Evolutionary conservation across 2,797 vertebrate species (phyloP), one percentile per base, ranked within the genome.

Genomic region (Intellagama lesueurii): DNA sequence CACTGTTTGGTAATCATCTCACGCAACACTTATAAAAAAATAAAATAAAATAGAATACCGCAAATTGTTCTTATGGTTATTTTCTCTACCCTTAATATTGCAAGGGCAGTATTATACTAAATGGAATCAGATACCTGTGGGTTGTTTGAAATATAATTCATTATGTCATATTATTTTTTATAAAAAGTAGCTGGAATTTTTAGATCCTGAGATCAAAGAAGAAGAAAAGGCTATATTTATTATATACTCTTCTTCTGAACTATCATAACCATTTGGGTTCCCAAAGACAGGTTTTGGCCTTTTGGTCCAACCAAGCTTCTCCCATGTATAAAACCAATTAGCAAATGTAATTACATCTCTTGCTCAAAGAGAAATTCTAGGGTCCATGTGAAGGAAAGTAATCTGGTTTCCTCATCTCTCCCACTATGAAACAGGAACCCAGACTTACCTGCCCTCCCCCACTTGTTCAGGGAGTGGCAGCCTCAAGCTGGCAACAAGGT

Each of bases 321-420:
- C 7, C 32, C 12, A 24, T 81, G 66, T 73, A 49, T 87, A 88
- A 77, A 91, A 66, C 1, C 68, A 30, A 79, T 88, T 35, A 93
- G 16, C 73, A 69, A 84, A 30, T 22, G 47, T 30, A 95, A 88
- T 90, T 91, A 91, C 92, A 93, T 83, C 72, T 87, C 84, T 77
- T 87, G 40, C 86, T 89, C 70, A 83, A 83, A 92, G 32, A 79
- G 60, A 93, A 93, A 88, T 68, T 91, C 47, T 70, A 88, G 89
- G 91, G 76, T 85, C 94, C 60, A 72, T 91, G 92, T 81, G 89
- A 93, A 92, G 60, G 88, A 91, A 93, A 86, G 87, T 83, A 79
- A 83, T 79, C 17, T 92, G 93, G 93, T 96, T 88, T 96, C 52
- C 12, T 56, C 52, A 14, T 92, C 92, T 92, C 76, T 81, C 32